Percentiles rank a stretch among this genome's conserved stretches.
Evolutionary conservation across 2,888 invertebrate species (phyloP).

Genomic region (Drosophila eohydei): DNA sequence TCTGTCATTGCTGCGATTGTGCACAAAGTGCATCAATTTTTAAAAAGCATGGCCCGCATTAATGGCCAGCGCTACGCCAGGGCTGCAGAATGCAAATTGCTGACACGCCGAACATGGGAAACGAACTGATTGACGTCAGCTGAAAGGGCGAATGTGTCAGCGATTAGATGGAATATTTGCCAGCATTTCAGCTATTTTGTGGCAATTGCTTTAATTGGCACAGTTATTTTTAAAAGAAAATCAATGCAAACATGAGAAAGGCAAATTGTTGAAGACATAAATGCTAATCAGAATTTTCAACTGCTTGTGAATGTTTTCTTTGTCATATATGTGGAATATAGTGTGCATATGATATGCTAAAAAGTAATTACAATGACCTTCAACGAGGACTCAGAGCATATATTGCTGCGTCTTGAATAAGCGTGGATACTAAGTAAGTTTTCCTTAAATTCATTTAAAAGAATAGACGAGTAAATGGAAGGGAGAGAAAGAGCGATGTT

Average conservation of each 20-base stretch:
- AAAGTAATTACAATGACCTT: too few relatives aligned
- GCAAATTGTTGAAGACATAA: neutral
- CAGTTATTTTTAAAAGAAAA: neutral
- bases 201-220: slow-evolving; percentile 18
- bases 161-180: slow-evolving; percentile 16
- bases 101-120: slow-evolving; percentile 41
- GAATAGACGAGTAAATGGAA: neutral
- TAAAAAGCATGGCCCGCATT: slow-evolving; percentile 51
- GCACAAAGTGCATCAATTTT: slow-evolving; percentile 59
- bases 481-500: neutral
- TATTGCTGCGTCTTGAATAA: too few relatives aligned
- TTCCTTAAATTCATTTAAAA: too few relatives aligned
- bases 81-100: slow-evolving; percentile 52
- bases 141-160: slow-evolving; percentile 33
- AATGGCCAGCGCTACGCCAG: slow-evolving; percentile 30
- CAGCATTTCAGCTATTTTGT: slow-evolving; percentile 2
- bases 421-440: too few relatives aligned
- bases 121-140: slow-evolving; percentile 35
- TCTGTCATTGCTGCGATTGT: slow-evolving; percentile 47
- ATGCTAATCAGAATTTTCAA: neutral
- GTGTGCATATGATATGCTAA: too few relatives aligned
- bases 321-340: neutral
- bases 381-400: too few relatives aligned
- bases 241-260: neutral
- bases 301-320: neutral